phyloP scores from a whole-genome alignment of 23 tunicate genomes.

The Styela clava region DNA sequence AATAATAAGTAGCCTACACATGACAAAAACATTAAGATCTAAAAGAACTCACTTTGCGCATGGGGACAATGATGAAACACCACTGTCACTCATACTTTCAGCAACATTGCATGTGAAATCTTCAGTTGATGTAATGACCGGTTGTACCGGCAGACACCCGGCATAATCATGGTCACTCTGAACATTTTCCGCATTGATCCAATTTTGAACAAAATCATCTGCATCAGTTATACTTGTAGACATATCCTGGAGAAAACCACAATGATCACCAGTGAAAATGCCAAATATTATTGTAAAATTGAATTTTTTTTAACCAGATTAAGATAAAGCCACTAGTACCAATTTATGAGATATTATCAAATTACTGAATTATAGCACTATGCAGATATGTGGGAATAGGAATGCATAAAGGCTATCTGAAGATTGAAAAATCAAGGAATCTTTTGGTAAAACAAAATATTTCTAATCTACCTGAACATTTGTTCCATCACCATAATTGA shows the following conservation, averaged over 20 bases:
- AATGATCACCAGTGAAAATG: too few species aligned
- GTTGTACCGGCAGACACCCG: not conserved
- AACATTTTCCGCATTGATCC: constrained; percentile 15
- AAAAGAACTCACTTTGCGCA: constrained; percentile 14
- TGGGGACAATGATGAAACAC: constrained; percentile 58
- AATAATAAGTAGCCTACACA: too few species aligned
- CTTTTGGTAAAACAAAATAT: too few species aligned
- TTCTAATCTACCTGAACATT: constrained; percentile 1
- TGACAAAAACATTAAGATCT: not conserved
- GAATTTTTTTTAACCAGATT: too few species aligned
- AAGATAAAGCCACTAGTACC: too few species aligned
- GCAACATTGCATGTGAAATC: constrained; percentile 13
- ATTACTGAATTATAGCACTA: constrained; percentile 1
- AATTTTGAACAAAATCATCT: not conserved
- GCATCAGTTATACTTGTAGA: constrained; percentile 2
- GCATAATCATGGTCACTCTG: constrained; percentile 58
- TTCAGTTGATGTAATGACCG: not conserved
- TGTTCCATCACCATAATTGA: not conserved
- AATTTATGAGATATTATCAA: too few species aligned
- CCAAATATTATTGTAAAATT: too few species aligned
- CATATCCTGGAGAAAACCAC: too few species aligned
- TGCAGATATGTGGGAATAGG: too few species aligned
- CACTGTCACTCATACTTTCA: constrained; percentile 59
- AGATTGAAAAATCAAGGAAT: too few species aligned
- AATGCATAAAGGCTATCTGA: too few species aligned